phyloP scores from a whole-genome alignment of 2,113 vertebrate species.

The Chionis minor region DNA sequence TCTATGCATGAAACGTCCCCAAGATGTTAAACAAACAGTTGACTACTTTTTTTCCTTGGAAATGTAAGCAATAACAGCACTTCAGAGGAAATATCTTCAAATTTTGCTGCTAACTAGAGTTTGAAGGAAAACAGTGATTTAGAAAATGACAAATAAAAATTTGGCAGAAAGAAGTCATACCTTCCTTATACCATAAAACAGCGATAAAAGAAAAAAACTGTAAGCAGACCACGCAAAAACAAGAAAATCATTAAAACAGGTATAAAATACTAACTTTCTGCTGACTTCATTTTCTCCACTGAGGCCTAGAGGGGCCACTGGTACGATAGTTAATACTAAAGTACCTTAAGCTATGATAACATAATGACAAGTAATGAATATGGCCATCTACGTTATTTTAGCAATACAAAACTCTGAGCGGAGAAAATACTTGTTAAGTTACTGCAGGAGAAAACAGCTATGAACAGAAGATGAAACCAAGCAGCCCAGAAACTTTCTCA shows the following conservation, averaged over 20 bases:
- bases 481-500: background rate
- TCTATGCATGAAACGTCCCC: background rate
- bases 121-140: background rate
- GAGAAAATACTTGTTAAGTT: background rate
- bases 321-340: background rate
- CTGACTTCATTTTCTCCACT: background rate
- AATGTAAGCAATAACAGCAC: background rate
- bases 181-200: background rate
- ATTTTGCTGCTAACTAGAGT: background rate
- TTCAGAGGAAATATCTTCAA: background rate
- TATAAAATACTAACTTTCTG: background rate
- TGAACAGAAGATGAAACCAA: background rate
- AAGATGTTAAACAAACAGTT: background rate
- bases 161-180: background rate
- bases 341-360: background rate
- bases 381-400: background rate
- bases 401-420: background rate
- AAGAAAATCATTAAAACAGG: background rate
- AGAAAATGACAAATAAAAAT: background rate
- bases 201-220: background rate
- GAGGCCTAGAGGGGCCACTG: background rate
- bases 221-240: background rate
- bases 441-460: background rate
- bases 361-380: background rate
- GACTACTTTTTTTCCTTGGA: background rate